Evolutionary conservation across 2,113 vertebrate species (phyloP).

Genomic region (Monopterus albus): DNA sequence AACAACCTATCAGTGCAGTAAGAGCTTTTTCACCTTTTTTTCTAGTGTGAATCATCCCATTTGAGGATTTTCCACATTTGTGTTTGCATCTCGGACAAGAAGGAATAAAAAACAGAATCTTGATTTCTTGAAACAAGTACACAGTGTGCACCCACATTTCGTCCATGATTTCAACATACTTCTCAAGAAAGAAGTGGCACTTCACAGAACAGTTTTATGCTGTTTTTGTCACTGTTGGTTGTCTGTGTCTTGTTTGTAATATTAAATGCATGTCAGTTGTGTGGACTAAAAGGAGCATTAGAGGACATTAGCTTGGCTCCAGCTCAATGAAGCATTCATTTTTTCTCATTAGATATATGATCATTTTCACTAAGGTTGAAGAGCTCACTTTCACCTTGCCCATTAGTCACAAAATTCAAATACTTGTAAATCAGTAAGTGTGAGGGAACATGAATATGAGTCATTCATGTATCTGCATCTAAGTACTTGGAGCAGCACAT

Average conservation of each 20-base stretch:
- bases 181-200: neutral
- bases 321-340: neutral
- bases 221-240: neutral
- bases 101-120: too few species aligned
- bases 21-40: too few species aligned
- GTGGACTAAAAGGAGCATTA: neutral
- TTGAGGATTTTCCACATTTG: too few species aligned
- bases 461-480: constrained; percentile 20
- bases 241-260: neutral
- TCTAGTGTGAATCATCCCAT: too few species aligned
- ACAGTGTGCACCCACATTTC: too few species aligned
- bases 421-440: constrained; percentile 8
- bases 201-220: too few species aligned
- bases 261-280: neutral
- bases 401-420: constrained; percentile 37
- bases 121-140: too few species aligned
- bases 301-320: constrained; percentile 1
- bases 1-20: too few species aligned
- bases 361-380: constrained; percentile 31
- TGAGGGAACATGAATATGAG: constrained; percentile 22
- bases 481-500: constrained; percentile 29
- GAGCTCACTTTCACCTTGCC: constrained; percentile 10
- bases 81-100: too few species aligned
- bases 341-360: constrained; percentile 41
- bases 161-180: too few species aligned